These are phyloP conservation scores for Arvicanthis niloticus DNA, from an alignment of 2,113 vertebrate genomes.

Conservation along the genomic window DNA sequence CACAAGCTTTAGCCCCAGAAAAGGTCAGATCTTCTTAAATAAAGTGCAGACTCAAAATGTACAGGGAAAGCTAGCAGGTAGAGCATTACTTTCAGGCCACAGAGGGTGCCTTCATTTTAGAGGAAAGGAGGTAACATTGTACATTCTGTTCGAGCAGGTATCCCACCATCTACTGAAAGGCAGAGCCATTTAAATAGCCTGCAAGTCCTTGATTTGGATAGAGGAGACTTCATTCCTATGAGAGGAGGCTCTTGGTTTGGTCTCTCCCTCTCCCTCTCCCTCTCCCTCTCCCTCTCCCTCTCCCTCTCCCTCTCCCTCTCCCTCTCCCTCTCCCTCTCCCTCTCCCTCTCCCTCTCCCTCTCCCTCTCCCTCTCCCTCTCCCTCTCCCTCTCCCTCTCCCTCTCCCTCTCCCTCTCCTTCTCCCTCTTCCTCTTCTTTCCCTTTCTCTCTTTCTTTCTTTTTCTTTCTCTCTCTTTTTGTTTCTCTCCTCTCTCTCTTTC, in stretches of 20 bases:
- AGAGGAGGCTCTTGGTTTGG: neutral
- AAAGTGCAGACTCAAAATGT: constrained; percentile 10
- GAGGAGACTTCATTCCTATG: neutral
- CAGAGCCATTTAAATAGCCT: neutral
- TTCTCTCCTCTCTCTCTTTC: no score
- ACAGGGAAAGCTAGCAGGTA: neutral
- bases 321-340: no score
- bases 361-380: no score
- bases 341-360: neutral
- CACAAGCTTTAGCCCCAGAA: neutral
- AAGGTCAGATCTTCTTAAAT: neutral
- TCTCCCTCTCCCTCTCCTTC: no score
- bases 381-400: no score
- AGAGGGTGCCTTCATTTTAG: neutral
- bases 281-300: no score
- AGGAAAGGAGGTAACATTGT: neutral
- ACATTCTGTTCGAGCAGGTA: neutral
- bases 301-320: no score
- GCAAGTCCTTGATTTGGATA: neutral
- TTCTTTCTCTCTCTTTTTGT: no score
- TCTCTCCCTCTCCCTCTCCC: no score
- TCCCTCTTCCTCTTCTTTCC: no score
- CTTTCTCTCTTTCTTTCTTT: no score
- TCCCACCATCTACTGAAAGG: neutral
- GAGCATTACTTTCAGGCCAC: neutral